Percentiles rank a stretch among this genome's conserved stretches.
phyloP scores from a whole-genome alignment of 2,113 vertebrate genomes.

The Labeo catla region DNA sequence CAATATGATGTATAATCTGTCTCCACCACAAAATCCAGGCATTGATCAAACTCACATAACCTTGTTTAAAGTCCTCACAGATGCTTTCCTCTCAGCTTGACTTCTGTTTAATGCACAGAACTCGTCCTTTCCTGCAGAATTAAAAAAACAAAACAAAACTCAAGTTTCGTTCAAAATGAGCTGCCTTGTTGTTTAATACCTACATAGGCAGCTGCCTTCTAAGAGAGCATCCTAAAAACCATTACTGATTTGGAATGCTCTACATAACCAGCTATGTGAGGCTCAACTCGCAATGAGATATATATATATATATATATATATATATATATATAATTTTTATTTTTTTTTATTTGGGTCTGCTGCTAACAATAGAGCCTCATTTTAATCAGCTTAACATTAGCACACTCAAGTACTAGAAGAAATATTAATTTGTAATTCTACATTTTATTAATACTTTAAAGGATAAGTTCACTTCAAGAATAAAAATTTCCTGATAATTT shows the following conservation, averaged over 20 bases:
- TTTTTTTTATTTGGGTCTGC: background rate
- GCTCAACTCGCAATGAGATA: background rate
- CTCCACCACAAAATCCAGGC: background rate
- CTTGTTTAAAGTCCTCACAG: background rate
- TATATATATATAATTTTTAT: too few species aligned
- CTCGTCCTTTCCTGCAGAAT: background rate
- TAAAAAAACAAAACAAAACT: background rate
- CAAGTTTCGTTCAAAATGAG: background rate
- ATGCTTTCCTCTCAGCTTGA: background rate
- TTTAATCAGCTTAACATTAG: background rate
- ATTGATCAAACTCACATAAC: constrained; percentile 1
- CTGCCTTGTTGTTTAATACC: background rate
- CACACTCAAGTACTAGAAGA: background rate
- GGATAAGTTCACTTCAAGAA: too few species aligned
- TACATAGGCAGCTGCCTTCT: background rate
- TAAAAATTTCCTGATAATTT: too few species aligned
- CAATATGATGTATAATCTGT: background rate
- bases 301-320: too few species aligned
- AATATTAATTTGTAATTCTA: background rate
- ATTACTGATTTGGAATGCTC: background rate
- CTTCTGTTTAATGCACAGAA: background rate
- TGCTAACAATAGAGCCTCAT: background rate
- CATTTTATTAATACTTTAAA: too few species aligned
- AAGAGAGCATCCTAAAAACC: background rate
- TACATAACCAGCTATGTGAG: background rate